Evolutionary conservation across 2,113 vertebrate genomes (phyloP).

Genomic region (Scomber scombrus): DNA sequence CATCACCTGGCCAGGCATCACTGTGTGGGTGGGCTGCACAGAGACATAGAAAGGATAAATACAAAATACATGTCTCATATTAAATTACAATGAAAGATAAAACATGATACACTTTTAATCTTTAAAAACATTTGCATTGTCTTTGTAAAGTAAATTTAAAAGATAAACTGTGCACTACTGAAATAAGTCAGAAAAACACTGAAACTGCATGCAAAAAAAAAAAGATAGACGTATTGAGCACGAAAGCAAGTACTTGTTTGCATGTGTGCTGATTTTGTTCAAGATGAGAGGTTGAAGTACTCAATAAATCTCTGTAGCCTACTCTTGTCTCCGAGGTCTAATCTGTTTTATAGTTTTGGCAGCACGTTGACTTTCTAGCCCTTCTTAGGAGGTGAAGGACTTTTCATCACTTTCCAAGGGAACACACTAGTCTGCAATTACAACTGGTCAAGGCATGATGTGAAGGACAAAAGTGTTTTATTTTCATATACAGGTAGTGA

Average conservation of each 20-base stretch:
- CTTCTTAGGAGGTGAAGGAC: slow-evolving; percentile 31
- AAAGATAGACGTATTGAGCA: neutral
- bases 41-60: slow-evolving; percentile 5
- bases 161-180: neutral
- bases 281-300: neutral
- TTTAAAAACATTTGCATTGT: neutral
- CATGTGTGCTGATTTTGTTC: slow-evolving; percentile 14
- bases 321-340: slow-evolving; percentile 39
- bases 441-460: slow-evolving; percentile 45
- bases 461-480: slow-evolving; percentile 44
- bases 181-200: neutral
- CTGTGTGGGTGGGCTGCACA: slow-evolving; percentile 95
- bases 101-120: no score
- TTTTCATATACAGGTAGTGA: slow-evolving; percentile 38
- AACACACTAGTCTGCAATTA: slow-evolving; percentile 50
- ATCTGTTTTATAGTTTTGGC: slow-evolving; percentile 49
- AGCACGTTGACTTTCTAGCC: slow-evolving; percentile 33
- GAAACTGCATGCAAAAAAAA: neutral
- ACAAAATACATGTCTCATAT: neutral
- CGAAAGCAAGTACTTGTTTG: neutral
- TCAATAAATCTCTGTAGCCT: slow-evolving; percentile 28
- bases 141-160: neutral
- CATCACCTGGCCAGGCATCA: slow-evolving; percentile 99
- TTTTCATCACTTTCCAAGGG: slow-evolving; percentile 52
- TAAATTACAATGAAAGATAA: neutral